phyloP scores from a whole-genome alignment of 2,113 vertebrate genomes.

The Ochotona princeps region DNA sequence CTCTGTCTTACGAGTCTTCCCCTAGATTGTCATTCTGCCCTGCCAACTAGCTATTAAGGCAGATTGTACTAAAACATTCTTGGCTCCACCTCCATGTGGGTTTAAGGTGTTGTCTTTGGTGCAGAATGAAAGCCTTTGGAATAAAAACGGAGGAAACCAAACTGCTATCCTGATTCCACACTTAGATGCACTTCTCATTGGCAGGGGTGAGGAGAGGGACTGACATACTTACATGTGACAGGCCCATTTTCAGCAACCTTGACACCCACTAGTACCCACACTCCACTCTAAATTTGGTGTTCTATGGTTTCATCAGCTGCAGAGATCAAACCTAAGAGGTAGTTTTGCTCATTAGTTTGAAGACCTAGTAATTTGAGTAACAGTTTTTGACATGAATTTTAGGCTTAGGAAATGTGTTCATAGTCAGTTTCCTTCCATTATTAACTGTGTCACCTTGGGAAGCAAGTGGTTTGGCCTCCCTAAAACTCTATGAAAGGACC shows the following conservation, averaged over 20 bases:
- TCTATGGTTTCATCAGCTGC: not conserved
- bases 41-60: slow-evolving; percentile 26
- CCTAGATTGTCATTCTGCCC: not conserved
- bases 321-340: not conserved
- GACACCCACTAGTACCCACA: slow-evolving; percentile 2
- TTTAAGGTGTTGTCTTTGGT: slow-evolving; percentile 47
- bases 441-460: not conserved
- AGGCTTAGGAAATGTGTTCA: slow-evolving; percentile 44
- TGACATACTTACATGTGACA: not conserved
- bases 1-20: not conserved
- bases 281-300: slow-evolving; percentile 18
- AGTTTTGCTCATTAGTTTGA: slow-evolving; percentile 27
- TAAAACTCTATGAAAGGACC: not conserved
- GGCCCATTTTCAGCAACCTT: slow-evolving; percentile 16
- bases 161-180: slow-evolving; percentile 48
- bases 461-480: not conserved
- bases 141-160: slow-evolving; percentile 60
- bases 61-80: not conserved
- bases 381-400: slow-evolving; percentile 46
- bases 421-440: slow-evolving; percentile 44
- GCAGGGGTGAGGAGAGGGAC: not conserved
- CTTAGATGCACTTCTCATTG: slow-evolving; percentile 27
- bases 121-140: slow-evolving; percentile 35
- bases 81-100: not conserved
- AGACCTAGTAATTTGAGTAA: slow-evolving; percentile 43